Conservation (phyloP, 1,140 invertebrate genomes). For the Drosophila orosa region DNA sequence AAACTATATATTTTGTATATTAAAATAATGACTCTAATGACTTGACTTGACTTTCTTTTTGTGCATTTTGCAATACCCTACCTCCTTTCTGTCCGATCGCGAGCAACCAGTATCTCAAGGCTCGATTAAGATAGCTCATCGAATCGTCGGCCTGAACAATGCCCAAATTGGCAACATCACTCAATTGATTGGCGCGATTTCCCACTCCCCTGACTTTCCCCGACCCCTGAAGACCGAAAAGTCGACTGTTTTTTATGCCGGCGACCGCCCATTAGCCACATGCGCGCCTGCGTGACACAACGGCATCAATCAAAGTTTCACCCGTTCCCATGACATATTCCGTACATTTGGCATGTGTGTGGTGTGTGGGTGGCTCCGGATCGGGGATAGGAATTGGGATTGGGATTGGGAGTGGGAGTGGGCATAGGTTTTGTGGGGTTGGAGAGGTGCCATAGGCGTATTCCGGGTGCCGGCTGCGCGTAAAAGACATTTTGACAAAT, state of each 20-base stretch:
- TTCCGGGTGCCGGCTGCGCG: conserved; percentile 58
- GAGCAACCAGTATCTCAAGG: not conserved
- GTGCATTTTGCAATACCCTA: conserved; percentile 4
- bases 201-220: conserved; percentile 5
- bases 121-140: conserved; percentile 44
- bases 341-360: conserved; percentile 17
- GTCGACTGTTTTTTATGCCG: conserved; percentile 36
- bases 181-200: conserved; percentile 71
- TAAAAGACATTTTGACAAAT: conserved; percentile 84
- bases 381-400: not conserved
- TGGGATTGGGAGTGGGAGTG: not conserved
- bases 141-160: conserved; percentile 37
- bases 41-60: not conserved
- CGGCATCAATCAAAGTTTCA: conserved; percentile 84
- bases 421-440: conserved; percentile 17
- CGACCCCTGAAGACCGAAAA: conserved; percentile 5
- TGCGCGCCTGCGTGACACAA: conserved; percentile 84
- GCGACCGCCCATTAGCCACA: conserved; percentile 81
- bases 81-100: conserved; percentile 19
- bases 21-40: too few relatives aligned
- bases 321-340: conserved; percentile 64
- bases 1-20: not conserved
- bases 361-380: conserved; percentile 20
- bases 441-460: conserved; percentile 41
- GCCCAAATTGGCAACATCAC: conserved; percentile 69